phyloP scores from a whole-genome alignment of 1,140 invertebrate genomes.

The Diachasmimorpha longicaudata region DNA sequence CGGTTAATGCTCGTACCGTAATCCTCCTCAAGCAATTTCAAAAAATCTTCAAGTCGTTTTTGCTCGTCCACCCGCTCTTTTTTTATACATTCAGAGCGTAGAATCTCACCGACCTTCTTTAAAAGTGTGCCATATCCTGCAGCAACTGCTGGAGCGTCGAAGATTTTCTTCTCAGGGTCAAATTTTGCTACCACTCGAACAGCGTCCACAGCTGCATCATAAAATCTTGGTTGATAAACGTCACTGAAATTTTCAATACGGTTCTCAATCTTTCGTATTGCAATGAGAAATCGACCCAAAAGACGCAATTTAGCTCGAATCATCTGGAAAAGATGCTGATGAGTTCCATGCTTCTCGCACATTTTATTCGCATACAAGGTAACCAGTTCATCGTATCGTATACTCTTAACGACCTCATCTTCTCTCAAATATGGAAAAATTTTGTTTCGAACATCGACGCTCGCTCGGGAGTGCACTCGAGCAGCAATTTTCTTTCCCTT shows the following conservation, averaged over 20 bases:
- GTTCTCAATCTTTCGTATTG: neutral
- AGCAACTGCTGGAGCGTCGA: no score
- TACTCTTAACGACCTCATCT: slow-evolving; percentile 26
- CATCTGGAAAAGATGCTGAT: neutral
- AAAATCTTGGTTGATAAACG: no score
- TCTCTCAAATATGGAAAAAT: slow-evolving; percentile 31
- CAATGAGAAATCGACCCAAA: neutral
- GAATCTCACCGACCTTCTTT: slow-evolving; percentile 24
- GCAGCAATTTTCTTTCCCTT: slow-evolving; percentile 13
- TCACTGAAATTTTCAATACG: neutral
- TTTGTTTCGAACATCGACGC: slow-evolving; percentile 8
- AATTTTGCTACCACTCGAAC: no score
- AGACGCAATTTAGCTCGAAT: neutral
- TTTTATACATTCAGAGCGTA: slow-evolving; percentile 22
- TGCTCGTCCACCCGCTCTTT: slow-evolving; percentile 19
- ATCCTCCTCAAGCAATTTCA: slow-evolving; percentile 27
- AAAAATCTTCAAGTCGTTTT: slow-evolving; percentile 26
- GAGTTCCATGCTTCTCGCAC: slow-evolving; percentile 23
- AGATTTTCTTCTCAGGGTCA: no score
- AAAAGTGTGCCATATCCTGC: no score
- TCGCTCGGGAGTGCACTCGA: slow-evolving; percentile 16
- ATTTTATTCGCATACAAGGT: slow-evolving; percentile 28
- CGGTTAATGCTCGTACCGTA: slow-evolving; percentile 10
- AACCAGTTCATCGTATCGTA: slow-evolving; percentile 34
- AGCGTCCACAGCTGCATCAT: slow-evolving; percentile 12